These are phyloP conservation scores for Platycheirus albimanus DNA, from an alignment of 2,888 invertebrate species.

Conservation along the genomic window DNA sequence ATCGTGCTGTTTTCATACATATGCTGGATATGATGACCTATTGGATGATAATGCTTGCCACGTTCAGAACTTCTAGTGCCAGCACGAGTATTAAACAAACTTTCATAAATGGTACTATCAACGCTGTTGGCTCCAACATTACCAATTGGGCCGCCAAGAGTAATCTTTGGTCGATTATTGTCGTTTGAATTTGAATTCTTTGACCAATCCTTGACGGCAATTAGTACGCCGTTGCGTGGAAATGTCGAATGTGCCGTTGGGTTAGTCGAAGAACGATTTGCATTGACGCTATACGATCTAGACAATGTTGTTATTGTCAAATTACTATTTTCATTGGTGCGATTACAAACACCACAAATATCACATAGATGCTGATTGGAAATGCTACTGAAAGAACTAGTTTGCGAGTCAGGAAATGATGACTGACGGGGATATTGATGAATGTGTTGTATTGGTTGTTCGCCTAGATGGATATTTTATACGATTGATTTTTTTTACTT, in stretches of 20 bases:
- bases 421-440: constrained; percentile 76
- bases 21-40: constrained; percentile 75
- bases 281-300: constrained; percentile 76
- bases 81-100: constrained; percentile 74
- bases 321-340: constrained; percentile 82
- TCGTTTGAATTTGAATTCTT: constrained; percentile 80
- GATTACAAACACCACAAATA: constrained; percentile 83
- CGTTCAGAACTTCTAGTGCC: constrained; percentile 39
- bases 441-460: constrained; percentile 71
- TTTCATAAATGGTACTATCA: constrained; percentile 70
- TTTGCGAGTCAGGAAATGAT: constrained; percentile 75
- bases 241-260: constrained; percentile 77
- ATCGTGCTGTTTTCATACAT: constrained; percentile 81
- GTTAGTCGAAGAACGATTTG: constrained; percentile 69
- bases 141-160: constrained; percentile 18
- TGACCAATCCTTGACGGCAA: constrained; percentile 87
- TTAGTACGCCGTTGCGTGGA: constrained; percentile 85
- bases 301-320: constrained; percentile 82
- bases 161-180: constrained; percentile 59
- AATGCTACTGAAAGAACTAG: constrained; percentile 71
- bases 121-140: background rate
- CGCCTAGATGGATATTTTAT: constrained; percentile 57
- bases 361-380: constrained; percentile 75
- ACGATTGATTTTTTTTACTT: constrained; percentile 17
- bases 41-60: constrained; percentile 63